Evolutionary conservation across 2,113 vertebrate genomes (phyloP).

Genomic region (Paratilapia polleni): DNA sequence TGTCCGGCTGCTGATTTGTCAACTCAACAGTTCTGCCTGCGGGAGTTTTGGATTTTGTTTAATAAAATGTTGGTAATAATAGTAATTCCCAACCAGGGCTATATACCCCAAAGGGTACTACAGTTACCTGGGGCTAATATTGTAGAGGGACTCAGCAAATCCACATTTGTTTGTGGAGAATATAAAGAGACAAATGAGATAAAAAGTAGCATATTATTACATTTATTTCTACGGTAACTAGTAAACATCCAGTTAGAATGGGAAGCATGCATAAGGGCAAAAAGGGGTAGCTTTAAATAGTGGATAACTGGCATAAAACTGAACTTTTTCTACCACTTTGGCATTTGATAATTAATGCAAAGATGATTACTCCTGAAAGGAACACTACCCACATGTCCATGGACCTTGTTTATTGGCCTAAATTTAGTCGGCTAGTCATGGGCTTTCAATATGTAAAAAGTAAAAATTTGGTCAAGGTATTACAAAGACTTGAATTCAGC

Average conservation of each 20-base stretch:
- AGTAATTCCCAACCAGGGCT: neutral
- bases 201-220: neutral
- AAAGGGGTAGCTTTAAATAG: neutral
- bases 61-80: neutral
- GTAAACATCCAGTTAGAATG: neutral
- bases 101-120: neutral
- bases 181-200: neutral
- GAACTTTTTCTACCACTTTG: neutral
- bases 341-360: too few species aligned
- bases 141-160: neutral
- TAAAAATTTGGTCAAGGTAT: neutral
- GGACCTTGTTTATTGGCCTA: too few species aligned
- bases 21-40: neutral
- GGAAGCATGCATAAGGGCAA: too few species aligned
- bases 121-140: neutral
- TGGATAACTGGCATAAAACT: neutral
- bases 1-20: neutral
- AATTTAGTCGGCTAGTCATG: accelerated
- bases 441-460: neutral
- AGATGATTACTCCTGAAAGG: too few species aligned
- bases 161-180: neutral
- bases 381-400: neutral
- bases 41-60: neutral
- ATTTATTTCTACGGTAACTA: neutral
- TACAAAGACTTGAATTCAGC: neutral